Conservation (phyloP, 1,140 invertebrate species). For the Neoseiulus cucumeris region DNA sequence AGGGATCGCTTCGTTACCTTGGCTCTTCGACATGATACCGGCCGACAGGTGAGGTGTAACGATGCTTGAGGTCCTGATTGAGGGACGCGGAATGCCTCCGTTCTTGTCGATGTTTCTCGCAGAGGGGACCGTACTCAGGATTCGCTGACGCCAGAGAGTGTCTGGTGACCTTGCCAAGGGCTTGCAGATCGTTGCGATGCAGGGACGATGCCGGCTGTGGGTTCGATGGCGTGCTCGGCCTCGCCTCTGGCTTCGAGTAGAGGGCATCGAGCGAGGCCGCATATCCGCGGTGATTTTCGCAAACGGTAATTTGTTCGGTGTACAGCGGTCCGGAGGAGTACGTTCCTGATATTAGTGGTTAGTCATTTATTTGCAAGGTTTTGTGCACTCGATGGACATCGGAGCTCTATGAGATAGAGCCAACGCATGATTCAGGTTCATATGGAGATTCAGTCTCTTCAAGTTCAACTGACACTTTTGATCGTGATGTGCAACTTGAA, state of each 20-base stretch:
- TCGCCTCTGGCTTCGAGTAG: neutral
- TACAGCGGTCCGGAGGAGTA: neutral
- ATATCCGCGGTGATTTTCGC: slow-evolving; percentile 6
- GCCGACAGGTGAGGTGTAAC: neutral
- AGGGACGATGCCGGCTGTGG: neutral
- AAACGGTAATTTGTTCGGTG: slow-evolving; percentile 2
- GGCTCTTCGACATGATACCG: neutral
- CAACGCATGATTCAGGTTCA: too few species aligned
- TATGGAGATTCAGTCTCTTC: too few species aligned
- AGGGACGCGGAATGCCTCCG: neutral
- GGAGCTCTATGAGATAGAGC: too few species aligned
- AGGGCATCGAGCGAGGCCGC: neutral
- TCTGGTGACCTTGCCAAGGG: neutral
- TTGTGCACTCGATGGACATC: too few species aligned
- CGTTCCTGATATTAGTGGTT: too few species aligned
- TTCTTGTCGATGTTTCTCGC: neutral
- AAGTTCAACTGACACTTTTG: too few species aligned
- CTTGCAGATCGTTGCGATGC: neutral
- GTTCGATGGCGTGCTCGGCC: neutral
- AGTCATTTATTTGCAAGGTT: too few species aligned
- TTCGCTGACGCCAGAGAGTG: neutral
- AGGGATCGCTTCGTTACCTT: too few species aligned
- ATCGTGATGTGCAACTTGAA: too few species aligned
- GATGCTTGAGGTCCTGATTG: neutral
- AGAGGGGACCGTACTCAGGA: neutral